phyloP scores from a whole-genome alignment of 1,140 invertebrate species.

The Cherax destructor region DNA sequence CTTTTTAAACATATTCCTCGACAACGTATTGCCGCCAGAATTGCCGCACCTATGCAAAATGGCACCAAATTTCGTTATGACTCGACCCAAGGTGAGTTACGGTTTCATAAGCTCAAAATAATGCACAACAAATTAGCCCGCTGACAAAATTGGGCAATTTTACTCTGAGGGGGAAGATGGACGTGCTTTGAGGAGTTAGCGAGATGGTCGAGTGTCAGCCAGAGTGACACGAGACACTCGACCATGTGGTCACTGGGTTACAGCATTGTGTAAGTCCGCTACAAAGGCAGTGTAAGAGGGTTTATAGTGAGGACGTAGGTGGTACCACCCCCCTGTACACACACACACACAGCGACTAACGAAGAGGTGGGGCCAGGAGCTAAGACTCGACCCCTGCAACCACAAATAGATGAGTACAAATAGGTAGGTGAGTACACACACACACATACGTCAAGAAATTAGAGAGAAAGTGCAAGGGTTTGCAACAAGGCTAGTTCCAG shows the following conservation, averaged over 20 bases:
- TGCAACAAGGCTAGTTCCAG: too few relatives aligned
- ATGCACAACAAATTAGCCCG: conserved; percentile 40
- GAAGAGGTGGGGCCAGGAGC: too few relatives aligned
- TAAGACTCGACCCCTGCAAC: too few relatives aligned
- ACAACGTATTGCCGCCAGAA: not conserved
- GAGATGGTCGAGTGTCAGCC: not conserved
- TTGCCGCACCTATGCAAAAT: conserved; percentile 8
- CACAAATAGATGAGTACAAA: too few relatives aligned
- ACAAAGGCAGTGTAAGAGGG: not conserved
- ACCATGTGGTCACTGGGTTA: not conserved
- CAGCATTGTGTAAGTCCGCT: not conserved
- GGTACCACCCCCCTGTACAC: too few relatives aligned
- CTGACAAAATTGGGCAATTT: conserved; percentile 27
- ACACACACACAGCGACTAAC: too few relatives aligned
- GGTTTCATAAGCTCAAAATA: conserved; percentile 49
- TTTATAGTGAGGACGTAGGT: too few relatives aligned
- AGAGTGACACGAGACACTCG: not conserved
- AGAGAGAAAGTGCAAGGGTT: too few relatives aligned
- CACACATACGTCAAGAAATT: too few relatives aligned
- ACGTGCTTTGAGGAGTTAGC: not conserved
- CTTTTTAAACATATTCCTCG: not conserved
- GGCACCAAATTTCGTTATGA: conserved; percentile 11
- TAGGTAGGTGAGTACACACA: too few relatives aligned
- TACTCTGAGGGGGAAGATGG: not conserved
- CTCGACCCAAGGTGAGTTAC: conserved; percentile 19